These are phyloP conservation scores for Enteromius afrohamiltoni DNA, from an alignment of 2,797 vertebrate species.

Conservation along the genomic window DNA sequence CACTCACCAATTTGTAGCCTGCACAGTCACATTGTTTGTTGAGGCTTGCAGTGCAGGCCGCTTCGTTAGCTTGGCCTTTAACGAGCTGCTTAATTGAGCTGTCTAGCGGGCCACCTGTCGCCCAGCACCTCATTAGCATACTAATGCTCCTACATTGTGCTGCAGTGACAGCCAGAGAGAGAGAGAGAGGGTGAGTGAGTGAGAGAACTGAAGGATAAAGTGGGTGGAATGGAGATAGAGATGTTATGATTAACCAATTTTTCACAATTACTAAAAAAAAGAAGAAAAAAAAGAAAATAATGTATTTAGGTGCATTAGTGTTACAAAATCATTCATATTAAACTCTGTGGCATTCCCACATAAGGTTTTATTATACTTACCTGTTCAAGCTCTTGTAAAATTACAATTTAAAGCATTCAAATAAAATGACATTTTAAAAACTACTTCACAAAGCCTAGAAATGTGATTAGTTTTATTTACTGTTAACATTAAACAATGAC, in stretches of 20 bases:
- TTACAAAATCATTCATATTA: not conserved
- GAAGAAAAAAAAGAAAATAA: not conserved
- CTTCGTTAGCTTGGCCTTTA: slow-evolving; percentile 99
- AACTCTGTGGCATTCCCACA: not conserved
- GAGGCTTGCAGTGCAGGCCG: slow-evolving; percentile 90
- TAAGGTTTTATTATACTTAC: not conserved
- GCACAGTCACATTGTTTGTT: slow-evolving; percentile 99
- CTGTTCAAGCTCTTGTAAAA: not conserved
- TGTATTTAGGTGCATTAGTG: not conserved
- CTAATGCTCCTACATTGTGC: slow-evolving; percentile 99
- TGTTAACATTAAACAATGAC: not conserved
- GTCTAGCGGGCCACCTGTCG: slow-evolving; percentile 99
- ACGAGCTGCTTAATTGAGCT: slow-evolving; percentile 99
- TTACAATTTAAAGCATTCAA: not conserved
- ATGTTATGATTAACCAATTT: slow-evolving; percentile 31
- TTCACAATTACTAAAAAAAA: not conserved
- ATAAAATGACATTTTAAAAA: not conserved
- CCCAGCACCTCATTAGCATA: slow-evolving; percentile 98
- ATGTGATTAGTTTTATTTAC: no score
- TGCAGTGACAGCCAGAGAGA: slow-evolving; percentile 75
- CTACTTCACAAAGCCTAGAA: not conserved
- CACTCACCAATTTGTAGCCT: slow-evolving; percentile 89
- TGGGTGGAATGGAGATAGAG: slow-evolving; percentile 23
- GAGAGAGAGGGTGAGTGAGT: slow-evolving; percentile 79
- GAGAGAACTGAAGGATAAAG: slow-evolving; percentile 1